Conservation (phyloP, 2,797 vertebrate species). For the Leptatherina wallacei region DNA sequence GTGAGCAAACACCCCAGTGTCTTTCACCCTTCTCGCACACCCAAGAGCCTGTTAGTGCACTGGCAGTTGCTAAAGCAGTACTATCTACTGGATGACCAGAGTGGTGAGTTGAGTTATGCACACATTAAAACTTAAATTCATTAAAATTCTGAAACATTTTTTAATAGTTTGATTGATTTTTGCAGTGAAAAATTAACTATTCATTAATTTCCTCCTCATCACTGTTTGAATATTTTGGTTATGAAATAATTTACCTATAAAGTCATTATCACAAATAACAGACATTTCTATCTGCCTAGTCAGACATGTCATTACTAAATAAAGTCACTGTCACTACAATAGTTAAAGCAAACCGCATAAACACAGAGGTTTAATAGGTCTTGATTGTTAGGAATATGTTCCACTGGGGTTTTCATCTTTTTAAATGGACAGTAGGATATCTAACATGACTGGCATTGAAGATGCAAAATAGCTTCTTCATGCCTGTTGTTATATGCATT, state of each 20-base stretch:
- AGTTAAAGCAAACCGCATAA: neutral
- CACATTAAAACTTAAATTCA: neutral
- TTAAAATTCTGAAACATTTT: neutral
- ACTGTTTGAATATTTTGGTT: neutral
- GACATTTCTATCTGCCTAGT: no score
- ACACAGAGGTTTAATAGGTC: neutral
- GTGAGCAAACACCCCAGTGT: constrained; percentile 90
- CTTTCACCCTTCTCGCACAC: constrained; percentile 91
- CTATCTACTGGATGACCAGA: constrained; percentile 95
- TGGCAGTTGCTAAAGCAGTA: constrained; percentile 98
- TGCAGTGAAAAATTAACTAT: neutral
- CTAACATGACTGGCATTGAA: neutral
- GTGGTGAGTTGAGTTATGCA: constrained; percentile 79
- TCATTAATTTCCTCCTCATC: neutral
- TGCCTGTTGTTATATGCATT: neutral
- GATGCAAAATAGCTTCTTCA: no score
- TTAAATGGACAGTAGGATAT: neutral
- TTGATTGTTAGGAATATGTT: neutral
- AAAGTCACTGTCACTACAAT: neutral
- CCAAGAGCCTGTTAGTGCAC: constrained; percentile 93
- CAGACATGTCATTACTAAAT: no score
- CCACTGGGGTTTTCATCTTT: neutral
- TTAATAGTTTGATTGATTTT: neutral
- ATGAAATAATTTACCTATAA: neutral
- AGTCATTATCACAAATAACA: no score